phyloP scores from a whole-genome alignment of 2,888 invertebrate species.

The Philonicus albiceps region DNA sequence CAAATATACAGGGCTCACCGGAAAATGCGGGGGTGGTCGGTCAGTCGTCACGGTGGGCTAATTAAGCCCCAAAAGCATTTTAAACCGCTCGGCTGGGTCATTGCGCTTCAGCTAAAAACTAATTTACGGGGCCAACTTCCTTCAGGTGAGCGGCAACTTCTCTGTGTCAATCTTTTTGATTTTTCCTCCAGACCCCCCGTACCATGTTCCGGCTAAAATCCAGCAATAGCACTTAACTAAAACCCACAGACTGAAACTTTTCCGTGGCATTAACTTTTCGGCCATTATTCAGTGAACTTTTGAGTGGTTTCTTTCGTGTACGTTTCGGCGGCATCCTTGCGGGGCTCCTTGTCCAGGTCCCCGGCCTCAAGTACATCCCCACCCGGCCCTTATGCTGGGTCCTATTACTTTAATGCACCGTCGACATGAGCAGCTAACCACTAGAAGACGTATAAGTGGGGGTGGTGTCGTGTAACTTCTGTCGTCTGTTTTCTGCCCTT shows the following conservation, averaged over 20 bases:
- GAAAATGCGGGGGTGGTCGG: background rate
- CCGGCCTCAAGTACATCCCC: background rate
- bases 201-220: background rate
- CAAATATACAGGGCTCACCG: background rate
- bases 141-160: conserved; percentile 14
- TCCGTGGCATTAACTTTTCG: conserved; percentile 37
- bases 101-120: conserved; percentile 10
- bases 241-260: conserved; percentile 32
- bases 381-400: background rate
- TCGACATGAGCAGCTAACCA: background rate
- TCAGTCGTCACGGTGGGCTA: background rate
- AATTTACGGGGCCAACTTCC: conserved; percentile 24
- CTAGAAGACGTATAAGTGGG: background rate
- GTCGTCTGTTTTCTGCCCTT: background rate
- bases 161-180: conserved; percentile 7
- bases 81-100: background rate
- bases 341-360: background rate
- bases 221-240: conserved; percentile 11
- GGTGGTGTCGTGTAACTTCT: background rate
- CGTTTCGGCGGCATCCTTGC: background rate
- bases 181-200: background rate
- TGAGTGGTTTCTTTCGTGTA: conserved; percentile 38
- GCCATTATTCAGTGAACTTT: conserved; percentile 37
- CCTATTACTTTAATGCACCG: conserved; percentile 8
- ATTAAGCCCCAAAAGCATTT: conserved; percentile 34